These are phyloP conservation scores for Lycaena phlaeas DNA, from an alignment of 2,888 invertebrate genomes.

Conservation along the genomic window DNA sequence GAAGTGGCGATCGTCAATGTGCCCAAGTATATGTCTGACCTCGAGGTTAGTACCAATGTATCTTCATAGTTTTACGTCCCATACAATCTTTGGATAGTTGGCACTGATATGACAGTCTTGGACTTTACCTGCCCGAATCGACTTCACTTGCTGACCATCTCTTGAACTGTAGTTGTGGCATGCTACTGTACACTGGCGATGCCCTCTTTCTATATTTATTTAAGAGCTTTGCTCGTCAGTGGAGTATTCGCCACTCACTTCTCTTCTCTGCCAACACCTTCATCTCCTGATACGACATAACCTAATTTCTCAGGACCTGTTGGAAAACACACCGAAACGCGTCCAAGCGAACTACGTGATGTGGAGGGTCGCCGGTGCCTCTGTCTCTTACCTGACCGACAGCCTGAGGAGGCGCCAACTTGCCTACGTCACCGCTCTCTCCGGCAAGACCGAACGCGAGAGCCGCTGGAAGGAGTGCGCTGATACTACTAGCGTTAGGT, in stretches of 20 bases:
- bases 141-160: too few species aligned
- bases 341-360: constrained; percentile 89
- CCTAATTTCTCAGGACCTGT: constrained; percentile 47
- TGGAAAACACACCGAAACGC: constrained; percentile 69
- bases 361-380: constrained; percentile 90
- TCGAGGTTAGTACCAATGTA: constrained; percentile 70
- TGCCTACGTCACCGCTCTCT: constrained; percentile 84
- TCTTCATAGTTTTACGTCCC: too few species aligned
- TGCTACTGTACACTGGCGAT: too few species aligned
- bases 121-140: too few species aligned
- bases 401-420: constrained; percentile 84
- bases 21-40: constrained; percentile 82
- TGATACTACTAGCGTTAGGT: constrained; percentile 85
- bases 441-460: constrained; percentile 88
- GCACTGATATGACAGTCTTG: too few species aligned
- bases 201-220: too few species aligned
- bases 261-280: too few species aligned
- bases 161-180: too few species aligned
- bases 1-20: constrained; percentile 90
- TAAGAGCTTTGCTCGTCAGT: too few species aligned
- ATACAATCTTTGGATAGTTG: too few species aligned
- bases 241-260: too few species aligned
- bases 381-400: constrained; percentile 86
- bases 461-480: constrained; percentile 95
- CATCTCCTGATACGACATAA: too few species aligned